phyloP scores from a whole-genome alignment of 37 sponge, comb jelly and placozoan genomes.

The Amphimedon queenslandica region DNA sequence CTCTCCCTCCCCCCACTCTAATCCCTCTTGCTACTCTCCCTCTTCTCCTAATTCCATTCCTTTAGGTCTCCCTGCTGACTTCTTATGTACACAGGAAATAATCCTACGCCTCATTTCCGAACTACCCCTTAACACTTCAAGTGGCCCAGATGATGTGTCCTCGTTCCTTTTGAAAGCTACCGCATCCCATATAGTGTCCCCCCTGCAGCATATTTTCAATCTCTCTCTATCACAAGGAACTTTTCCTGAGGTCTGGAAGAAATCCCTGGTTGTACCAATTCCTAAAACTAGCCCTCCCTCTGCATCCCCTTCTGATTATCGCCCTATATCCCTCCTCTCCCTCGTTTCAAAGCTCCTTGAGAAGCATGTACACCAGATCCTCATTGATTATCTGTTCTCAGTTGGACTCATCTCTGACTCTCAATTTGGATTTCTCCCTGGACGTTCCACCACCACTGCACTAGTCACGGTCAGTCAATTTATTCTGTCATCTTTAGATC shows the following conservation, averaged over 20 bases:
- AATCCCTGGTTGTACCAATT: not conserved
- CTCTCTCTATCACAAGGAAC: not conserved
- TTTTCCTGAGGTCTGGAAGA: not conserved
- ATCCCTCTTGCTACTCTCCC: too few species aligned
- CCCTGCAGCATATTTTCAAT: too few species aligned
- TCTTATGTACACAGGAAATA: not conserved
- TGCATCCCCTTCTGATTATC: not conserved
- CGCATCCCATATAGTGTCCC: not conserved
- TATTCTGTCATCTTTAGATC: too few species aligned
- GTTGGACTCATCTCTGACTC: too few species aligned
- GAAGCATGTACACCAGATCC: too few species aligned
- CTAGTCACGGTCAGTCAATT: too few species aligned
- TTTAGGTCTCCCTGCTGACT: not conserved
- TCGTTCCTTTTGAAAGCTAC: not conserved
- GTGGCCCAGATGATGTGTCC: not conserved
- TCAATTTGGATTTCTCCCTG: too few species aligned
- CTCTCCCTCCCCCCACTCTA: not conserved
- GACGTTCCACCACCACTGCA: too few species aligned
- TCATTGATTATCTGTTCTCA: too few species aligned
- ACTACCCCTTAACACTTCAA: not conserved
- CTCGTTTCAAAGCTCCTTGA: too few species aligned
- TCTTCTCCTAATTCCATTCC: too few species aligned
- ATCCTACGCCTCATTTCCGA: not conserved
- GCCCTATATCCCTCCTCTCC: not conserved
- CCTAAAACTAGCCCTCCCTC: not conserved